phyloP scores from a whole-genome alignment of 2,888 invertebrate genomes.

The Zaprionus bogoriensis region DNA sequence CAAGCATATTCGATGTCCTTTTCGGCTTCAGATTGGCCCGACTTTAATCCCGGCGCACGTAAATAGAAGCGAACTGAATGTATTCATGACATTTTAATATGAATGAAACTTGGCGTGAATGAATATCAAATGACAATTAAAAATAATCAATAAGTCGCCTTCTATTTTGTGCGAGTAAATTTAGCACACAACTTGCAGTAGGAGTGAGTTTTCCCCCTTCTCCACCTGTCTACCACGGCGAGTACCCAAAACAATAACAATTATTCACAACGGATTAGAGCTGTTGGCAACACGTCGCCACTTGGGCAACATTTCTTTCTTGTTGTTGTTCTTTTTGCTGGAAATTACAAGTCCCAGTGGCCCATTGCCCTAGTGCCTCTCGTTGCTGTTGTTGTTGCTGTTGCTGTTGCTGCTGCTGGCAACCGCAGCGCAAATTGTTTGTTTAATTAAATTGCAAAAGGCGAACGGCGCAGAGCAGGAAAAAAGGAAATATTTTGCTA shows the following conservation, averaged over 20 bases:
- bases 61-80: constrained; percentile 1
- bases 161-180: constrained; percentile 36
- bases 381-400: constrained; percentile 10
- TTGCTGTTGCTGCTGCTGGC: constrained; percentile 15
- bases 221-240: background rate
- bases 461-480: constrained; percentile 12
- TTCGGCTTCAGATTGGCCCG: constrained; percentile 1
- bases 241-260: constrained; percentile 70
- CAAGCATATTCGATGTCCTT: constrained; percentile 27
- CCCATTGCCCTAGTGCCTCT: constrained; percentile 14
- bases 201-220: no score
- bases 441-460: constrained; percentile 73
- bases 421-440: constrained; percentile 67
- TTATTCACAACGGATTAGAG: constrained; percentile 75
- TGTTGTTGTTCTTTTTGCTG: constrained; percentile 41
- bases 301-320: constrained; percentile 53
- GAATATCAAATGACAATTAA: constrained; percentile 54
- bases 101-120: background rate
- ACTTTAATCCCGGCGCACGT: constrained; percentile 13
- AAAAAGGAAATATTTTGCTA: constrained; percentile 8
- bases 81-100: background rate
- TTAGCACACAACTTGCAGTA: constrained; percentile 24
- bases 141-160: constrained; percentile 16
- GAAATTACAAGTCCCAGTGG: constrained; percentile 73
- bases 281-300: constrained; percentile 71